Evolutionary conservation across 1,140 invertebrate species (phyloP).

Genomic region (Drosophila novamexicana): DNA sequence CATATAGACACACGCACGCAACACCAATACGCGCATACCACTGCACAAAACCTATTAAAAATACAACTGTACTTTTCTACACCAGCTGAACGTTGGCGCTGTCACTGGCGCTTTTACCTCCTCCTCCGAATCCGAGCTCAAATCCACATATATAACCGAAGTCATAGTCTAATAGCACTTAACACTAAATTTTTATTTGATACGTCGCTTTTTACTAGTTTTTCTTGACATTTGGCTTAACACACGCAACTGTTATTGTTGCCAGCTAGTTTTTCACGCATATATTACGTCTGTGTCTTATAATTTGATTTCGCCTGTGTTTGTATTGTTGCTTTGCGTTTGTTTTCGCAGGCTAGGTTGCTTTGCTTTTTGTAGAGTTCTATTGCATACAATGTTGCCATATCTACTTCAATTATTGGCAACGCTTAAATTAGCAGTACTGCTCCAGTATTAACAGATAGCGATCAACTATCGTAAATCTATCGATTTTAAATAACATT

Average conservation of each 20-base stretch:
- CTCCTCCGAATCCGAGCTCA: conserved; percentile 70
- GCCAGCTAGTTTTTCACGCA: conserved; percentile 61
- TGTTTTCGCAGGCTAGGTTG: conserved; percentile 56
- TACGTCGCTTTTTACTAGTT: conserved; percentile 21
- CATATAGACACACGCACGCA: conserved; percentile 11
- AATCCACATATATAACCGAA: conserved; percentile 69
- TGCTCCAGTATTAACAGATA: background rate
- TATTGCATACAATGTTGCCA: conserved; percentile 29
- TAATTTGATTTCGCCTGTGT: conserved; percentile 50
- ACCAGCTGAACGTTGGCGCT: conserved; percentile 35
- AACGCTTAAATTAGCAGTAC: background rate
- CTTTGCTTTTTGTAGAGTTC: conserved; percentile 61
- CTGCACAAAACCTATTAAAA: conserved; percentile 60
- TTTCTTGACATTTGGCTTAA: conserved; percentile 59
- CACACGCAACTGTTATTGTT: conserved; percentile 49
- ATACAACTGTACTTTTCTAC: conserved; percentile 79
- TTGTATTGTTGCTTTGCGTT: conserved; percentile 64
- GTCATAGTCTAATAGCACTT: conserved; percentile 53
- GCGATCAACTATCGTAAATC: background rate
- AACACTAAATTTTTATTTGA: conserved; percentile 50
- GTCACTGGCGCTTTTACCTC: conserved; percentile 59
- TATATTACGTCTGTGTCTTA: conserved; percentile 50
- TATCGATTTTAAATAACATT: background rate
- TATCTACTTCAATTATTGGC: conserved; percentile 31
- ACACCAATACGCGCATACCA: conserved; percentile 44